Evolutionary conservation across 2,797 vertebrate species (phyloP).

Genomic region (Petrocephalus schoutedeni): DNA sequence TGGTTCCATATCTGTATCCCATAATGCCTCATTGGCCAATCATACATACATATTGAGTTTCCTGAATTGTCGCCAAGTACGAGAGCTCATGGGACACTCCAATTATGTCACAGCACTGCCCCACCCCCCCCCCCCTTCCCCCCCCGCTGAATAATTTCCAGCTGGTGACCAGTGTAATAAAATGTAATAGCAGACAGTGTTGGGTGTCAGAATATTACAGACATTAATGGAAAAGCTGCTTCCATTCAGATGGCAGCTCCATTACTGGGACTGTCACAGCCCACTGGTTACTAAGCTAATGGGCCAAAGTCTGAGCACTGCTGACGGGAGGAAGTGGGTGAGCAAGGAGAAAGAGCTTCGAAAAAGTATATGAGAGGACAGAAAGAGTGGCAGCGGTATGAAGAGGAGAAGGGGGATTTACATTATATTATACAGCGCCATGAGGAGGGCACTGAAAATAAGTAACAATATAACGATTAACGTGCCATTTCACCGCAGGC

Average conservation of each 20-base stretch:
- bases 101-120: constrained; percentile 1
- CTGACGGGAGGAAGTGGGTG: constrained; percentile 4
- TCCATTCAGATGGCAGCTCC: constrained; percentile 12
- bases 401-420: not conserved
- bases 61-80: not conserved
- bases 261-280: constrained; percentile 10
- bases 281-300: constrained; percentile 9
- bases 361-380: not conserved
- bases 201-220: constrained; percentile 4
- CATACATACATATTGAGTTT: not conserved
- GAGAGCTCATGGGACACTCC: not conserved
- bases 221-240: constrained; percentile 13
- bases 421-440: not conserved
- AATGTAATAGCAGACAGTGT: constrained; percentile 13
- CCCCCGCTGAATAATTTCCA: not conserved
- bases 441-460: not conserved
- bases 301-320: constrained; percentile 5
- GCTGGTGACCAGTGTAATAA: constrained; percentile 12
- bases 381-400: not conserved
- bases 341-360: not conserved
- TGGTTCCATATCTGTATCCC: not conserved
- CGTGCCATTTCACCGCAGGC: not conserved
- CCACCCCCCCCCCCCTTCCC: not conserved
- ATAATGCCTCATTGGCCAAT: not conserved
- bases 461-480: not conserved